Evolutionary conservation across 2,888 invertebrate genomes (phyloP).

Genomic region (Plebejus anna): DNA sequence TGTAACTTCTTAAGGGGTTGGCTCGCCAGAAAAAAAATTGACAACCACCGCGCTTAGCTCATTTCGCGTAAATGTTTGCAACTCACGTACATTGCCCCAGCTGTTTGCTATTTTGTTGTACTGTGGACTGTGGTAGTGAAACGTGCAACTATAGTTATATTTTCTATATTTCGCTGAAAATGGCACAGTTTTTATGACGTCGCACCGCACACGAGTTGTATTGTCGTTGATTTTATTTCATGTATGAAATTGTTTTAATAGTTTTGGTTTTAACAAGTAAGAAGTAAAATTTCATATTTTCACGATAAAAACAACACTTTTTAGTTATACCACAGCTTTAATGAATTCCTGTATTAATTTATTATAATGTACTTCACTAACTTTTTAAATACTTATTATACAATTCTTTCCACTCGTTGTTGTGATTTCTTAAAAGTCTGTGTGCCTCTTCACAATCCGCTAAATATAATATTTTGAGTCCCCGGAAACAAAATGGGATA

Average conservation of each 20-base stretch:
- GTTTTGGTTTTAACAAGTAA: not conserved
- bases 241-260: not conserved
- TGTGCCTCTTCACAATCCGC: too few relatives aligned
- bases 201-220: not conserved
- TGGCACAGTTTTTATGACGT: not conserved
- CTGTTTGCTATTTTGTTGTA: not conserved
- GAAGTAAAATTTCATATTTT: not conserved
- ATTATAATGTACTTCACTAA: too few relatives aligned
- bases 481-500: too few relatives aligned
- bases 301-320: not conserved
- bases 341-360: too few relatives aligned
- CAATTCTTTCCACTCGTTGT: too few relatives aligned
- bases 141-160: not conserved
- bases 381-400: too few relatives aligned
- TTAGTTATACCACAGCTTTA: too few relatives aligned
- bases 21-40: too few relatives aligned
- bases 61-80: not conserved
- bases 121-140: not conserved
- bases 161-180: not conserved
- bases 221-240: slow-evolving; percentile 10
- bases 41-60: too few relatives aligned
- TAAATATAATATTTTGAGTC: too few relatives aligned
- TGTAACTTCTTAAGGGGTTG: too few relatives aligned
- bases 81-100: not conserved
- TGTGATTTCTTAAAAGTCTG: too few relatives aligned